These are phyloP conservation scores for Cyprinus carpio DNA, from an alignment of 2,113 vertebrate species.

Conservation along the genomic window DNA sequence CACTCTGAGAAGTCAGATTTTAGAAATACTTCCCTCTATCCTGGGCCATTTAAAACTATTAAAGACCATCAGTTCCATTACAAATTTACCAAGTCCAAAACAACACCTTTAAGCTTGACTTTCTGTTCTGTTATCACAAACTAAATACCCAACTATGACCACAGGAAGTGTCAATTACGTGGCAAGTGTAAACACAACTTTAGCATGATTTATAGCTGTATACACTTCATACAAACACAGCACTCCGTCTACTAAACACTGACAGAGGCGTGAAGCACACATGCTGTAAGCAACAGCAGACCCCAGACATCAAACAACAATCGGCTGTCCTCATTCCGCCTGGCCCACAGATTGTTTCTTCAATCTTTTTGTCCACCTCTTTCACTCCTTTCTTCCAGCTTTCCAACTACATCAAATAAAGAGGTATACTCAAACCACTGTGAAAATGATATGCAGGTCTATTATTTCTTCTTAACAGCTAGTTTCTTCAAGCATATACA, in stretches of 20 bases:
- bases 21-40: neutral
- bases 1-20: neutral
- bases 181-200: slow-evolving; percentile 18
- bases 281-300: slow-evolving; percentile 37
- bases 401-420: neutral
- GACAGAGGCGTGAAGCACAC: slow-evolving; percentile 20
- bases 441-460: slow-evolving; percentile 5
- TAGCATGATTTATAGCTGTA: slow-evolving; percentile 37
- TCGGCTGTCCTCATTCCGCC: neutral
- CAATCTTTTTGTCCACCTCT: neutral
- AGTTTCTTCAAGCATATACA: neutral
- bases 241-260: neutral
- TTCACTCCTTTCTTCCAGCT: slow-evolving; percentile 18
- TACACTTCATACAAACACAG: slow-evolving; percentile 19
- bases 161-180: slow-evolving; percentile 10
- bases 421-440: neutral
- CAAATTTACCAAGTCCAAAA: neutral
- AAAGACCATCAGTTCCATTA: neutral
- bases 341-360: neutral
- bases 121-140: neutral
- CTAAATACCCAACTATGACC: neutral
- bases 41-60: neutral
- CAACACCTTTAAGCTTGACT: neutral
- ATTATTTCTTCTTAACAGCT: slow-evolving; percentile 22
- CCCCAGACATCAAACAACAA: slow-evolving; percentile 26